These are phyloP conservation scores for Hydropotes inermis DNA, from an alignment of 2,113 vertebrate genomes.

Conservation along the genomic window DNA sequence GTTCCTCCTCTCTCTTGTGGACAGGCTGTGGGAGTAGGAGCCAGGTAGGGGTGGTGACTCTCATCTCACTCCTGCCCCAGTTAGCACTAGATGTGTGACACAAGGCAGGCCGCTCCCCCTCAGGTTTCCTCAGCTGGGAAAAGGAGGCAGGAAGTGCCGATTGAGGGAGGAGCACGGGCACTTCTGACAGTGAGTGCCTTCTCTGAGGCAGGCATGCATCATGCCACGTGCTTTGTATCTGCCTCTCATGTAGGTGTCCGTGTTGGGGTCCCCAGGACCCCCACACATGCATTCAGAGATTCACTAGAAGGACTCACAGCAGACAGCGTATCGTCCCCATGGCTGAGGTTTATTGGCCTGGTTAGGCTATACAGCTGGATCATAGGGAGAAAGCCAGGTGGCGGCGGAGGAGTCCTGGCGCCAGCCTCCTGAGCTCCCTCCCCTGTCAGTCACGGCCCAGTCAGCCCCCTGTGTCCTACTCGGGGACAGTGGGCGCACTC, in stretches of 20 bases:
- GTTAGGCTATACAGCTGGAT: not conserved
- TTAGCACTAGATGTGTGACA: not conserved
- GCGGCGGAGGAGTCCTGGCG: not conserved
- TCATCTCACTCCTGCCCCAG: not conserved
- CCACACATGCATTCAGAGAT: not conserved
- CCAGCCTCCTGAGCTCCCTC: not conserved
- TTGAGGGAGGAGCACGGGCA: not conserved
- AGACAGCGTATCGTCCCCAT: not conserved
- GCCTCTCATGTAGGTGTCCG: not conserved
- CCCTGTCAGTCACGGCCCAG: not conserved
- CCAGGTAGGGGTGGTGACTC: not conserved
- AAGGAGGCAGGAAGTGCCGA: not conserved
- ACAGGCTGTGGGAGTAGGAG: not conserved
- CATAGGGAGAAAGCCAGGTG: not conserved
- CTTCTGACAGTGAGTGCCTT: not conserved
- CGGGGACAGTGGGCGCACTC: not conserved
- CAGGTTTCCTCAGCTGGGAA: not conserved
- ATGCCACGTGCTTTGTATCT: not conserved
- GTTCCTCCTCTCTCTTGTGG: conserved; percentile 4
- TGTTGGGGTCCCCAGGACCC: not conserved
- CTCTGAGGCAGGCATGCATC: not conserved
- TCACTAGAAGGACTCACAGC: not conserved
- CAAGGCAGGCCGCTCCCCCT: not conserved
- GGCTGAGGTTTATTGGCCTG: not conserved
- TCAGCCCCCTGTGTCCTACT: not conserved